Base-by-base conservation (phyloP, 2,888 invertebrate genomes). In the Athalia cordata region DNA sequence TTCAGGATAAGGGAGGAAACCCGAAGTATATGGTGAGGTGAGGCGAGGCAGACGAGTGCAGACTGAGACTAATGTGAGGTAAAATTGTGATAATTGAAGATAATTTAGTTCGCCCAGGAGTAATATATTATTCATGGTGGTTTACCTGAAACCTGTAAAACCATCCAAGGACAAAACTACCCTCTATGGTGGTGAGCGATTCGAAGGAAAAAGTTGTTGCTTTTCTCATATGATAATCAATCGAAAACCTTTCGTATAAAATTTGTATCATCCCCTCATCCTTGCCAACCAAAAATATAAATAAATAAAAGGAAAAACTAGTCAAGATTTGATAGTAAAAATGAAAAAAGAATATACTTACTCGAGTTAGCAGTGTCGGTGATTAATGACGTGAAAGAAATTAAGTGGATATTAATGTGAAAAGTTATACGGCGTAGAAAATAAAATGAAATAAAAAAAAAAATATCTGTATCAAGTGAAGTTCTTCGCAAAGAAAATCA, bases 361-460 rank as follows among this genome's bases (percentile, higher is more conserved):
- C 55, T 57, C n/a, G 52, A 29, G 59, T 29, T 13, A 45, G 13
- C 45, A 59, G 29, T 29, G 29, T 29, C 29, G 29, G 76, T 15
- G 65, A 72, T 61, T 70, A 68, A 77, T 55, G 77, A 66, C 13
- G 64, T 70, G 50, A 49, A 68, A 55, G 74, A 59, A 67, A 75
- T 77, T 72, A 74, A 79, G 79, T 77, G 76, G 76, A 67, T 79
- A 79, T 79, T 79, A 79, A 79, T 77, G 79, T 76, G 59, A 62
- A 76, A 79, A 79, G 76, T 79, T 68, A 55, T 70, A 65, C 7
- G 50, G 15, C 11, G n/a, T 8, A 66, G 55, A 47, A 57, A 50
- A 47, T 72, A 70, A 62, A 9, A 9, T n/a, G 57, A 78, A 70
- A 77, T 52, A 49, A 78, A 76, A 49, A 62, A n/a, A 64, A 65